phyloP scores from a whole-genome alignment of 2,113 vertebrate genomes.

The Aptenodytes forsteri region DNA sequence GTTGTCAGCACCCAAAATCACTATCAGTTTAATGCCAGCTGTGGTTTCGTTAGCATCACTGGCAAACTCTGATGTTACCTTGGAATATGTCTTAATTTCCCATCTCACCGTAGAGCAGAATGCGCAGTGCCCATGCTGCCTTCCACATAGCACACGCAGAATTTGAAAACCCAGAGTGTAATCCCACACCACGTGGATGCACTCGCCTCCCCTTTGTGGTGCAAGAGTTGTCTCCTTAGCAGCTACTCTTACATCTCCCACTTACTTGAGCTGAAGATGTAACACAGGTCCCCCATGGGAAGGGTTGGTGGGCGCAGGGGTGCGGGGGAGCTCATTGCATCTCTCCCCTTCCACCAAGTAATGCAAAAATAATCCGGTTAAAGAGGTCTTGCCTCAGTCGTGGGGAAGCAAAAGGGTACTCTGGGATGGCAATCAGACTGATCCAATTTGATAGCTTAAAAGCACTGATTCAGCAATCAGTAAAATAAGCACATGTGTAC shows the following conservation, averaged over 20 bases:
- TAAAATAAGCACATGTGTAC: not conserved
- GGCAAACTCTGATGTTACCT: not conserved
- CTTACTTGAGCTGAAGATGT: not conserved
- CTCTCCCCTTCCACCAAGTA: not conserved
- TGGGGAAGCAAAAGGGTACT: not conserved
- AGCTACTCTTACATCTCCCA: not conserved
- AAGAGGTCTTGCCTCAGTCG: not conserved
- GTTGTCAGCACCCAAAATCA: not conserved
- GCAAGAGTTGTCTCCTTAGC: not conserved
- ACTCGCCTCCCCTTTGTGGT: not conserved
- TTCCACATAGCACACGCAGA: accelerated
- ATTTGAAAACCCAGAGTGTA: not conserved
- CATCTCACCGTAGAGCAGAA: not conserved
- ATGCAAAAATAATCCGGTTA: not conserved
- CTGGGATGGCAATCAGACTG: not conserved
- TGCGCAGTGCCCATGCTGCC: accelerated
- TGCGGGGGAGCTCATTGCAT: not conserved
- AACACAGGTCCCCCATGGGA: not conserved
- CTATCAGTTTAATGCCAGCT: not conserved
- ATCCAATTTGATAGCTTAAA: not conserved
- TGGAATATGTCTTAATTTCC: not conserved
- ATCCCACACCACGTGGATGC: accelerated
- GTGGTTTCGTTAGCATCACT: not conserved
- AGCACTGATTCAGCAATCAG: not conserved
- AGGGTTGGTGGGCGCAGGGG: not conserved